Evolutionary conservation across 2,113 vertebrate genomes (phyloP).

Genomic region (Entelurus aequoreus): DNA sequence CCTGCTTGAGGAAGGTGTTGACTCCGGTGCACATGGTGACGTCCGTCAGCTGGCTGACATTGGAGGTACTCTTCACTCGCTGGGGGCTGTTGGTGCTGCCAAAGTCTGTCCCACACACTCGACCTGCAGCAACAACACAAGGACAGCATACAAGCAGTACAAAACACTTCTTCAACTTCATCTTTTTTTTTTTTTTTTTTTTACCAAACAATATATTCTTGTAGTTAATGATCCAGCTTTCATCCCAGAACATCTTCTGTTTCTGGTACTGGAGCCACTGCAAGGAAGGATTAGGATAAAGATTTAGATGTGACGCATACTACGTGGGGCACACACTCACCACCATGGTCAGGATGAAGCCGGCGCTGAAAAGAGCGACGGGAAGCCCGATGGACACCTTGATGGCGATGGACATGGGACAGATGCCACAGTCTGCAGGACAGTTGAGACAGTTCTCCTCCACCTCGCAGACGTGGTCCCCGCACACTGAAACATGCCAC

Average conservation of each 20-base stretch:
- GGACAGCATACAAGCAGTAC: background rate
- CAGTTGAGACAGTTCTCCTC: slow-evolving; percentile 73
- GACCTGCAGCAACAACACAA: slow-evolving; percentile 38
- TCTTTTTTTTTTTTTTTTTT: background rate
- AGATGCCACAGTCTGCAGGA: slow-evolving; percentile 73
- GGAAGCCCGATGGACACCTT: slow-evolving; percentile 71
- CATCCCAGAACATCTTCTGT: slow-evolving; percentile 78
- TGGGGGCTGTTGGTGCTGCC: slow-evolving; percentile 64
- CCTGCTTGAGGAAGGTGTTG: slow-evolving; percentile 55
- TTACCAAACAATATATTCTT: slow-evolving; percentile 71
- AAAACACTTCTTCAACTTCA: background rate
- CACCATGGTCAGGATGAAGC: slow-evolving; percentile 73
- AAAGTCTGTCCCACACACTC: slow-evolving; percentile 41
- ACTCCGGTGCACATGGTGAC: slow-evolving; percentile 55
- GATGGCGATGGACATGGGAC: slow-evolving; percentile 68
- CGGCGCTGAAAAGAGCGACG: slow-evolving; percentile 65
- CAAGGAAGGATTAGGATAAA: slow-evolving; percentile 7
- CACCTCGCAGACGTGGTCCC: slow-evolving; percentile 63
- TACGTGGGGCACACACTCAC: slow-evolving; percentile 45
- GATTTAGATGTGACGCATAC: slow-evolving; percentile 2
- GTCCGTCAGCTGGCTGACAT: slow-evolving; percentile 55
- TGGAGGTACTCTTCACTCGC: slow-evolving; percentile 57
- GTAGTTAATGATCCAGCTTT: slow-evolving; percentile 77
- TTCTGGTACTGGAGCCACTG: slow-evolving; percentile 79
- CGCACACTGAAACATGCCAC: slow-evolving; percentile 60